phyloP scores from a whole-genome alignment of 2,113 vertebrate species.

The Poeciliopsis occidentalis region DNA sequence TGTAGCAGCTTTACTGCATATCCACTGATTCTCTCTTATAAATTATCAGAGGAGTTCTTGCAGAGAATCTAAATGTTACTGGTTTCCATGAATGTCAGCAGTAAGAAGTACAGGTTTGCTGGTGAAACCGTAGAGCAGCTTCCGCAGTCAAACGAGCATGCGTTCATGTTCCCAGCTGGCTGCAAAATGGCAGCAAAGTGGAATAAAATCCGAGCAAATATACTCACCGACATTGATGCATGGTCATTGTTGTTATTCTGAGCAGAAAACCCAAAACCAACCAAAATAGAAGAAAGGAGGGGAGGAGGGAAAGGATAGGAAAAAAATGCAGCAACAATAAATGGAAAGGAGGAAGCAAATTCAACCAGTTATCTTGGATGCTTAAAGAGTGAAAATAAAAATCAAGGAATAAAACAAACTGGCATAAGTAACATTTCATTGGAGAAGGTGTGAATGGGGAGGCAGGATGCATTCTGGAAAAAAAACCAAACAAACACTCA shows the following conservation, averaged over 20 bases:
- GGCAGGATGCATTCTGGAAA: slow-evolving; percentile 31
- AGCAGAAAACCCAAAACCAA: slow-evolving; percentile 87
- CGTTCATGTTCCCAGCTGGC: slow-evolving; percentile 62
- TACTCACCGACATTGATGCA: slow-evolving; percentile 96
- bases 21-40: neutral
- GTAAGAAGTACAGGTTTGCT: slow-evolving; percentile 44
- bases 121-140: slow-evolving; percentile 72
- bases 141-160: slow-evolving; percentile 86
- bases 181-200: slow-evolving; percentile 41
- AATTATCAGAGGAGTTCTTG: neutral
- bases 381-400: slow-evolving; percentile 64
- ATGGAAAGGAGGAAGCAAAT: slow-evolving; percentile 81
- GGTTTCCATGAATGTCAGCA: neutral
- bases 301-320: slow-evolving; percentile 72
- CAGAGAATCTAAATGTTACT: neutral
- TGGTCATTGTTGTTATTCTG: slow-evolving; percentile 98
- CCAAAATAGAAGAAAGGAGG: slow-evolving; percentile 78
- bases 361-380: slow-evolving; percentile 67
- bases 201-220: slow-evolving; percentile 52
- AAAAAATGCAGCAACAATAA: slow-evolving; percentile 86
- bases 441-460: slow-evolving; percentile 26
- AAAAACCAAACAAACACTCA: slow-evolving; percentile 7
- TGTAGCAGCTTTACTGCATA: neutral
- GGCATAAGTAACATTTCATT: slow-evolving; percentile 14
- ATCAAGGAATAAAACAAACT: slow-evolving; percentile 52